phyloP scores from a whole-genome alignment of 2,888 invertebrate species.

The Acleris emargana region DNA sequence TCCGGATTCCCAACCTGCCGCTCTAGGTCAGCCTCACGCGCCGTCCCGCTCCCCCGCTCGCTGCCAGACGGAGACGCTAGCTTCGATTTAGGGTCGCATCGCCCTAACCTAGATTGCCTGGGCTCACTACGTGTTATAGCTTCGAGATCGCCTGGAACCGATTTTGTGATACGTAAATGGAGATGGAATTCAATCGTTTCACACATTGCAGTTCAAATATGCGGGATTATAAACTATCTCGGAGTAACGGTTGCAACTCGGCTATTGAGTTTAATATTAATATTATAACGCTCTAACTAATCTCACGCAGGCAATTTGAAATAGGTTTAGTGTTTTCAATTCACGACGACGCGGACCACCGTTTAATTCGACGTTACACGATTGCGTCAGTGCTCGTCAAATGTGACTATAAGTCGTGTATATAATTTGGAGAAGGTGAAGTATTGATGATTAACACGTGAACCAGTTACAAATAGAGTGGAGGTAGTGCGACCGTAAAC shows the following conservation, averaged over 20 bases:
- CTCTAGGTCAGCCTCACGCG: slow-evolving; percentile 72
- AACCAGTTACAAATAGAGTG: slow-evolving; percentile 7
- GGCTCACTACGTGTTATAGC: slow-evolving; percentile 66
- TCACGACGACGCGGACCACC: no score
- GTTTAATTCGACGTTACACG: no score
- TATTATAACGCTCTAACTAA: neutral
- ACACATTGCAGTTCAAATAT: neutral
- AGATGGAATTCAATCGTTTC: slow-evolving; percentile 7
- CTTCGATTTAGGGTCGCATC: slow-evolving; percentile 79
- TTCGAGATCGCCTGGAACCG: slow-evolving; percentile 36
- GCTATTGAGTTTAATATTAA: neutral
- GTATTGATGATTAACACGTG: slow-evolving; percentile 14
- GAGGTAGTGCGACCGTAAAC: slow-evolving; percentile 22
- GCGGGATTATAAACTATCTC: no score
- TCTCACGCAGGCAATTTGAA: neutral
- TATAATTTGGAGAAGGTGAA: neutral
- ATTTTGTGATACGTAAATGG: slow-evolving; percentile 26
- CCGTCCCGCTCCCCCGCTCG: slow-evolving; percentile 66
- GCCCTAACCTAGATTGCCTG: slow-evolving; percentile 80
- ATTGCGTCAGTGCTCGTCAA: neutral
- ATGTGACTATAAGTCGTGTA: no score
- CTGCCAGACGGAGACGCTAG: slow-evolving; percentile 61
- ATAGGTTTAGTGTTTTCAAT: no score
- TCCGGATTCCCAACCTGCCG: slow-evolving; percentile 83
- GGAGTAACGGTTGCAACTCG: neutral